A percentile compares a stretch with the other conserved stretches of the same genome.
Conservation (phyloP, 2,888 invertebrate genomes). For the Clistopyga incitator region DNA sequence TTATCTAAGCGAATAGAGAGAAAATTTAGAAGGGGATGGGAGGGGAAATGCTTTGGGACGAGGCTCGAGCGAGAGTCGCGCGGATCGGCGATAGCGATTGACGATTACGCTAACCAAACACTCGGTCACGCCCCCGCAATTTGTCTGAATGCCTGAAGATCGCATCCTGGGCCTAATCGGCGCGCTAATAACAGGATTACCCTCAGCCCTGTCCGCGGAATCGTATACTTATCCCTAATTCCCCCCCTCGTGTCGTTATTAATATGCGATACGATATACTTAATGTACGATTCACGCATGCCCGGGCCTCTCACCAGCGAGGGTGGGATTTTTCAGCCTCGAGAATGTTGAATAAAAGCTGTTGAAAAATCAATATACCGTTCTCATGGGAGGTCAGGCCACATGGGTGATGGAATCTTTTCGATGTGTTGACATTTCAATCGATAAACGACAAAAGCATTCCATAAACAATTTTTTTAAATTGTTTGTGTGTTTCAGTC, state of each 20-base stretch:
- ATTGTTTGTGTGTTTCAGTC: neutral
- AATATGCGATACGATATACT: conserved; percentile 74
- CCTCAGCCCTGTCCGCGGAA: conserved; percentile 76
- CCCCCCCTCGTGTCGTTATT: conserved; percentile 82
- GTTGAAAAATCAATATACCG: conserved; percentile 36
- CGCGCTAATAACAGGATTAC: conserved; percentile 84
- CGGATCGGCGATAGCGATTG: conserved; percentile 81
- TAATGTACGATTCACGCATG: conserved; percentile 59
- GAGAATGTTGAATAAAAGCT: conserved; percentile 8
- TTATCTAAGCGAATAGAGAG: conserved; percentile 4
- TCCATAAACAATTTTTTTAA: neutral
- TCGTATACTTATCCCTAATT: conserved; percentile 84
- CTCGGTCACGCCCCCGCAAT: conserved; percentile 83
- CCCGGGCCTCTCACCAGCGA: conserved; percentile 22
- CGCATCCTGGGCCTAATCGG: conserved; percentile 83
- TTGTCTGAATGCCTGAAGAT: conserved; percentile 81
- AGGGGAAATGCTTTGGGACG: conserved; percentile 28
- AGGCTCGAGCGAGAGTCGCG: conserved; percentile 53
- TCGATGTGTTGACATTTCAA: neutral
- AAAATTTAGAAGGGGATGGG: neutral
- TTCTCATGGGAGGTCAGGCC: conserved; percentile 3
- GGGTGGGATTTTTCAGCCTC: conserved; percentile 14
- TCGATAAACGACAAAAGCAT: neutral
- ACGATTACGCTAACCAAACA: conserved; percentile 84
- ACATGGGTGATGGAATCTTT: conserved; percentile 4